Conservation (phyloP, 2,888 invertebrate species). For the Troglohyphantes excavatus region DNA sequence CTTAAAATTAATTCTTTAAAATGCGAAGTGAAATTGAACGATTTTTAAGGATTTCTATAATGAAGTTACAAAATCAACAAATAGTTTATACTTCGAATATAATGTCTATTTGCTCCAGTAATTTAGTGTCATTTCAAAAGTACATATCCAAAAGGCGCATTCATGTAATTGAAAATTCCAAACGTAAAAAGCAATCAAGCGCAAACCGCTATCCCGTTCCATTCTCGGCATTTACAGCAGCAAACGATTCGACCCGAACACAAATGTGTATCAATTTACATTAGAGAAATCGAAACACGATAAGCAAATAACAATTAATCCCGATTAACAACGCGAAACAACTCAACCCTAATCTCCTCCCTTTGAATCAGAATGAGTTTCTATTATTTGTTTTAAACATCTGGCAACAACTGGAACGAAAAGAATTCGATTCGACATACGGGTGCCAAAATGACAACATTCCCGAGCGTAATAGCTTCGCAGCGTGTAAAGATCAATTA, state of each 20-base stretch:
- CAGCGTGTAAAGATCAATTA: conserved; percentile 71
- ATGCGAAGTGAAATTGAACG: too few species aligned
- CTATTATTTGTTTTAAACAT: conserved; percentile 72
- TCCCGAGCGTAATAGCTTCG: conserved; percentile 46
- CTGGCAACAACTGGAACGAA: conserved; percentile 65
- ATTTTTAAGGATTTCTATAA: too few species aligned
- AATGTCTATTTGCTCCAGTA: background rate
- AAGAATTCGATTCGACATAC: conserved; percentile 59
- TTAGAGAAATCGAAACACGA: conserved; percentile 25
- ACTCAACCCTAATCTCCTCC: conserved; percentile 66
- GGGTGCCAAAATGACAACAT: conserved; percentile 39
- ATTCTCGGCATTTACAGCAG: background rate
- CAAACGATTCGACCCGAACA: conserved; percentile 5
- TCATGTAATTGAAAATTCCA: background rate
- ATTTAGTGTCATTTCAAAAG: background rate
- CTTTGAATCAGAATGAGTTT: conserved; percentile 57
- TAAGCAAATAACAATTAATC: conserved; percentile 76
- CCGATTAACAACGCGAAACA: conserved; percentile 72
- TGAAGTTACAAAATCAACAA: background rate
- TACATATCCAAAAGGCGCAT: background rate
- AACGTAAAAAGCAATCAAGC: background rate
- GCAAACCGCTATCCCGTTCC: background rate
- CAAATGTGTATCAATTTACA: conserved; percentile 54
- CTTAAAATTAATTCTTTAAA: too few species aligned
- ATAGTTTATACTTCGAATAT: background rate